A percentile compares a stretch with the other conserved stretches of the same genome.
Conservation (phyloP, 2,113 vertebrate species). For the Brachyhypopomus gauderio region DNA sequence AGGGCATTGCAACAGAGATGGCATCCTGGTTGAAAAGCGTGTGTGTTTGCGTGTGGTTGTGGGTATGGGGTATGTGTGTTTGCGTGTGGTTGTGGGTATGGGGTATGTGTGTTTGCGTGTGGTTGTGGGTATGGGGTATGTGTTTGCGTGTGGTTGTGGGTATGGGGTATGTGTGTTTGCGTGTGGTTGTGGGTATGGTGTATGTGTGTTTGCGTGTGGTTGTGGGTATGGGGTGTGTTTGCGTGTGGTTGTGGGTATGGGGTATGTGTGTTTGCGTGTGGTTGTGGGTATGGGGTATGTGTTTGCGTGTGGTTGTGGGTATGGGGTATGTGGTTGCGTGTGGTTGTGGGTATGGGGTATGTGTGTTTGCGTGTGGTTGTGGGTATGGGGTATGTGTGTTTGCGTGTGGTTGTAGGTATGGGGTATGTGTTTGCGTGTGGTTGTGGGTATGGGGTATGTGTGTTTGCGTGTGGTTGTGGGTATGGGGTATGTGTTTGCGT, state of each 20-base stretch:
- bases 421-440: not conserved
- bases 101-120: not conserved
- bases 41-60: not conserved
- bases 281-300: not conserved
- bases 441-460: not conserved
- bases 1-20: conserved; percentile 49
- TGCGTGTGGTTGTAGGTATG: conserved; percentile 1
- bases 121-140: not conserved
- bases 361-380: conserved; percentile 15
- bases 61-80: not conserved
- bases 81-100: not conserved
- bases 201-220: not conserved
- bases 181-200: not conserved
- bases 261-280: not conserved
- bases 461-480: too few relatives aligned
- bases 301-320: conserved; percentile 17
- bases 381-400: conserved; percentile 8
- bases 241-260: not conserved
- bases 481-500: too few relatives aligned
- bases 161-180: not conserved
- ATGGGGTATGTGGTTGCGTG: conserved; percentile 8
- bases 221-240: not conserved
- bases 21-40: conserved; percentile 36
- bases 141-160: not conserved
- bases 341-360: not conserved